Conservation (phyloP, 1,140 invertebrate genomes). For the Bombus turneri region DNA sequence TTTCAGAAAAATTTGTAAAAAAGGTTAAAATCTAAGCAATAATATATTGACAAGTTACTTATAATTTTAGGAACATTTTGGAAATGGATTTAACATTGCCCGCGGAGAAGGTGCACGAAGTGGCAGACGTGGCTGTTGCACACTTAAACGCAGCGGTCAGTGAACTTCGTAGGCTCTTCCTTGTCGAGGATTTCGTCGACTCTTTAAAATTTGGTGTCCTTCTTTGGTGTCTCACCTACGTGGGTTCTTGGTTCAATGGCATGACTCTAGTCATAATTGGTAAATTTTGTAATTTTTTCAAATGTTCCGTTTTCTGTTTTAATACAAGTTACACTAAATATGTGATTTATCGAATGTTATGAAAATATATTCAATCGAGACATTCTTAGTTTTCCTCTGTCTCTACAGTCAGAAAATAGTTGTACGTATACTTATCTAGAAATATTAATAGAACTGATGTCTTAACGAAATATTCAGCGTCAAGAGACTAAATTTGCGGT, state of each 20-base stretch:
- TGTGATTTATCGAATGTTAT: neutral
- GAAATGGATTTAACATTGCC: conserved; percentile 93
- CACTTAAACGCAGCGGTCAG: conserved; percentile 91
- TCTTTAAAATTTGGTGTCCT: conserved; percentile 96
- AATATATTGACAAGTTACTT: neutral
- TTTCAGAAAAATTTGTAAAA: neutral
- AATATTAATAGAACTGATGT: conserved; percentile 24
- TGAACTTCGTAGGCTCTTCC: conserved; percentile 95
- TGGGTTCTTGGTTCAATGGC: conserved; percentile 99
- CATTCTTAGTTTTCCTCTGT: neutral
- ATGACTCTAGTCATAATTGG: conserved; percentile 97
- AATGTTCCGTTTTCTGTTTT: neutral
- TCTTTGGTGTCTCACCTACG: conserved; percentile 97
- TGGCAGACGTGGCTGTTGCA: conserved; percentile 91
- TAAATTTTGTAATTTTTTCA: conserved; percentile 80
- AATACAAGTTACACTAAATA: neutral
- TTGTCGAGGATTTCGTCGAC: conserved; percentile 98
- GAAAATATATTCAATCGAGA: neutral
- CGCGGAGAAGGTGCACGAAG: conserved; percentile 93
- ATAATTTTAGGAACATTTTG: conserved; percentile 89
- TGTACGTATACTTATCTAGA: neutral
- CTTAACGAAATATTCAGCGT: neutral
- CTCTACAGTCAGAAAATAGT: neutral
- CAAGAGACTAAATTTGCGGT: neutral
- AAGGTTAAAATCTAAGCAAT: neutral